Percentiles rank a stretch among this genome's conserved stretches.
phyloP scores from a whole-genome alignment of 23 tunicate genomes.

The Halocynthia roretzi region DNA sequence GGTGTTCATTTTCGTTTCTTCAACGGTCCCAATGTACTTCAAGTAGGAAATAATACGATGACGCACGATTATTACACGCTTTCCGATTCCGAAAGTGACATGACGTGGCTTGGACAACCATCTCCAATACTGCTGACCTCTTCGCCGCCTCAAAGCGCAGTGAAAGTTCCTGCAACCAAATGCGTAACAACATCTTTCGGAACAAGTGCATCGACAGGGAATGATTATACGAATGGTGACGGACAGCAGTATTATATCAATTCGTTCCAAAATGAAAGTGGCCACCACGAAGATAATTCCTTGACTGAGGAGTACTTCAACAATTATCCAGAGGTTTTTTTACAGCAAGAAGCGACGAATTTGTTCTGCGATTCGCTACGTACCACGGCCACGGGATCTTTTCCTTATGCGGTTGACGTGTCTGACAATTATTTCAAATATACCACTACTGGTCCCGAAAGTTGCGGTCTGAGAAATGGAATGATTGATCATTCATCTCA shows the following conservation, averaged over 20 bases:
- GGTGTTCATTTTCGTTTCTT: background rate
- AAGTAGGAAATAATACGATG: background rate
- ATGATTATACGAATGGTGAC: background rate
- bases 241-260: background rate
- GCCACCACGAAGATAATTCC: background rate
- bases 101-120: background rate
- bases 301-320: background rate
- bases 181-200: background rate
- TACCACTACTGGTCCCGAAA: background rate
- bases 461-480: background rate
- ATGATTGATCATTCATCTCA: too few species aligned
- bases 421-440: background rate
- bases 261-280: background rate
- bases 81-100: conserved; percentile 4
- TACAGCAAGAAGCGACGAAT: conserved; percentile 5
- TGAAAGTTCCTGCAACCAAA: conserved; percentile 10
- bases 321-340: background rate
- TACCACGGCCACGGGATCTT: background rate
- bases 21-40: too few species aligned
- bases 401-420: background rate
- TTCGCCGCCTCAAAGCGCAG: conserved; percentile 1
- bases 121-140: conserved; percentile 3
- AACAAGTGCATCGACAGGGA: background rate
- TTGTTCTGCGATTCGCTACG: background rate
- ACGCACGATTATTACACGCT: background rate